Percentiles rank a stretch among this genome's conserved stretches.
phyloP scores from a whole-genome alignment of 1,140 invertebrate species.

The Colletes latitarsis region DNA sequence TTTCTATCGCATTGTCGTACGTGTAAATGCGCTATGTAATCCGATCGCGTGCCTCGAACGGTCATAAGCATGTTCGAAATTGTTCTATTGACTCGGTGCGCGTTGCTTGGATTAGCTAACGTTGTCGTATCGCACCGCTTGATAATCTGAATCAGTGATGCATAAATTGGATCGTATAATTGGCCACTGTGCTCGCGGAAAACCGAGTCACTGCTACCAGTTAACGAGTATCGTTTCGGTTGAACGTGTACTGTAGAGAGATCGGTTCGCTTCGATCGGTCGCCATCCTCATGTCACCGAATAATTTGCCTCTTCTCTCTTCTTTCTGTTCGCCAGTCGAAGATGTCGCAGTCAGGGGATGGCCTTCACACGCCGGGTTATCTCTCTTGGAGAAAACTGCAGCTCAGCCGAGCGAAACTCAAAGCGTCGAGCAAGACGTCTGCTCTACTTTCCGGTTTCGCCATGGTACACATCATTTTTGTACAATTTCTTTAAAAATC shows the following conservation, averaged over 20 bases:
- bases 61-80: background rate
- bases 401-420: conserved; percentile 95
- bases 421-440: conserved; percentile 99
- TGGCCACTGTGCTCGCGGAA: background rate
- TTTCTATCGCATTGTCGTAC: background rate
- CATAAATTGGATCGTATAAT: conserved; percentile 29
- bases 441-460: conserved; percentile 96
- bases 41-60: background rate
- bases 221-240: conserved; percentile 16
- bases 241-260: background rate
- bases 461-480: conserved; percentile 87
- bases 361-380: conserved; percentile 91
- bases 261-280: background rate
- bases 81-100: background rate
- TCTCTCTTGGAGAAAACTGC: conserved; percentile 94
- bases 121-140: conserved; percentile 4
- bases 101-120: background rate
- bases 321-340: conserved; percentile 69
- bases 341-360: conserved; percentile 87
- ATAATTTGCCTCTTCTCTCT: conserved; percentile 20
- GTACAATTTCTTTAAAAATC: conserved; percentile 60
- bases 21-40: background rate
- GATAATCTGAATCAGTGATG: conserved; percentile 22
- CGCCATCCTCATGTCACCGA: background rate
- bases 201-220: background rate